These are phyloP conservation scores for Bryconaethiops microstoma DNA, from an alignment of 2,797 vertebrate genomes.

Conservation along the genomic window DNA sequence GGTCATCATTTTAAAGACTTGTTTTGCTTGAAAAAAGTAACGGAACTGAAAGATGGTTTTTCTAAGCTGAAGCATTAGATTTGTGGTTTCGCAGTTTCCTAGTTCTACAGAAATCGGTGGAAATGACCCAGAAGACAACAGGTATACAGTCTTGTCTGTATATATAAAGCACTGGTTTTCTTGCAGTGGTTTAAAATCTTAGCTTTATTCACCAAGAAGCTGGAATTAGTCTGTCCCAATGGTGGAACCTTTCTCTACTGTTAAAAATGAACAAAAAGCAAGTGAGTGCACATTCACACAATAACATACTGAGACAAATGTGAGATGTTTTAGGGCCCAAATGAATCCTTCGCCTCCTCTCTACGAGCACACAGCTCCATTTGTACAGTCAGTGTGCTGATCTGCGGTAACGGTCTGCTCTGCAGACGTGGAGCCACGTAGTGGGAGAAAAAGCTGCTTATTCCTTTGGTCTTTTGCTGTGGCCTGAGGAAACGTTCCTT, in stretches of 20 bases:
- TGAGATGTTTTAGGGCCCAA: conserved; percentile 5
- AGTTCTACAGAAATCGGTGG: not conserved
- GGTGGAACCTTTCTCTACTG: conserved; percentile 8
- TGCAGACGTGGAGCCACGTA: conserved; percentile 28
- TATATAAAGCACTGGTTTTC: not conserved
- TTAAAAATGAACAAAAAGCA: conserved; percentile 23
- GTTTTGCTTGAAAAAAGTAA: not conserved
- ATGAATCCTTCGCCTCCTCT: conserved; percentile 32
- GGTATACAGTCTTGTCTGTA: no score
- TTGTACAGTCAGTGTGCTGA: conserved; percentile 15
- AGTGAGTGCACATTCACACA: conserved; percentile 20
- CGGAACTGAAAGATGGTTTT: not conserved
- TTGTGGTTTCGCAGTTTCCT: no score
- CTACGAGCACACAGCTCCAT: conserved; percentile 32
- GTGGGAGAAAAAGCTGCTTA: conserved; percentile 2
- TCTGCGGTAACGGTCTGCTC: conserved; percentile 24
- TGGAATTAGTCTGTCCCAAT: not conserved
- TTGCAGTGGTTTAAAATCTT: not conserved
- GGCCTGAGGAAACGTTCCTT: conserved; percentile 1
- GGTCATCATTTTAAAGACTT: not conserved
- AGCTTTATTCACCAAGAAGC: not conserved
- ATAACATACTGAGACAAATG: conserved; percentile 25
- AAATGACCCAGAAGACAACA: no score
- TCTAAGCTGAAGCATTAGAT: not conserved
- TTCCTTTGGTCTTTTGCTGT: conserved; percentile 4